A percentile compares a stretch with the other conserved stretches of the same genome.
Evolutionary conservation across 2,888 invertebrate genomes (phyloP).

Genomic region (Mycalesis mineus): DNA sequence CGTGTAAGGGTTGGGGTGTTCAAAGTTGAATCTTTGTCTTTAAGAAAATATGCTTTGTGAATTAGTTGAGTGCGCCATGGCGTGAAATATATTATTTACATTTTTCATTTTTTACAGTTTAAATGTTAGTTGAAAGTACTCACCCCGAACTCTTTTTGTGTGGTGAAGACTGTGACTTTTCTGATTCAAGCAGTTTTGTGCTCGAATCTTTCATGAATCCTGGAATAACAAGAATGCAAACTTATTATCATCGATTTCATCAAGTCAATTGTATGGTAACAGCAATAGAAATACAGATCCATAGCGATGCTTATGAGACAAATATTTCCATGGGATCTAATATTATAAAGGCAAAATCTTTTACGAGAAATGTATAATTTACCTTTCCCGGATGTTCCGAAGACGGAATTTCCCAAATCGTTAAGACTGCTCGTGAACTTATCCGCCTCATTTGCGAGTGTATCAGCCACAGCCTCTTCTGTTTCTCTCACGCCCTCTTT

Average conservation of each 20-base stretch:
- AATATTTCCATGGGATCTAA: slow-evolving; percentile 1
- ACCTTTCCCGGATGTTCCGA: slow-evolving; percentile 74
- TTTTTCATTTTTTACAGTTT: slow-evolving; percentile 23
- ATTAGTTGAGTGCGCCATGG: slow-evolving; percentile 48
- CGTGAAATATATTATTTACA: slow-evolving; percentile 60
- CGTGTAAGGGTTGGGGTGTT: slow-evolving; percentile 10
- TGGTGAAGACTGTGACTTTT: slow-evolving; percentile 65
- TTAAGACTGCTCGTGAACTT: slow-evolving; percentile 66
- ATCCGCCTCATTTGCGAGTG: slow-evolving; percentile 57
- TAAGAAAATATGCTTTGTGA: slow-evolving; percentile 30
- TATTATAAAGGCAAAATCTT: background rate
- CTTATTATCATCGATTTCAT: slow-evolving; percentile 1
- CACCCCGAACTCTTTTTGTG: slow-evolving; percentile 73
- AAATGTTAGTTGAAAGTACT: slow-evolving; percentile 33
- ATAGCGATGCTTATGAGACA: slow-evolving; percentile 13
- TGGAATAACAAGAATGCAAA: slow-evolving; percentile 30
- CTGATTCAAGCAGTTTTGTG: slow-evolving; percentile 66
- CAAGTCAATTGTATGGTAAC: background rate
- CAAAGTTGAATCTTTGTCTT: slow-evolving; percentile 2
- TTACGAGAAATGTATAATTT: slow-evolving; percentile 13
- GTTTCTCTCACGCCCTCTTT: slow-evolving; percentile 40
- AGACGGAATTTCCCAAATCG: slow-evolving; percentile 68
- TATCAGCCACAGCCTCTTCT: slow-evolving; percentile 44
- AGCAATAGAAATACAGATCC: slow-evolving; percentile 12
- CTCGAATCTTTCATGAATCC: slow-evolving; percentile 72